Evolutionary conservation across 1,140 invertebrate genomes (phyloP).

Genomic region (Nasonia longicornis): DNA sequence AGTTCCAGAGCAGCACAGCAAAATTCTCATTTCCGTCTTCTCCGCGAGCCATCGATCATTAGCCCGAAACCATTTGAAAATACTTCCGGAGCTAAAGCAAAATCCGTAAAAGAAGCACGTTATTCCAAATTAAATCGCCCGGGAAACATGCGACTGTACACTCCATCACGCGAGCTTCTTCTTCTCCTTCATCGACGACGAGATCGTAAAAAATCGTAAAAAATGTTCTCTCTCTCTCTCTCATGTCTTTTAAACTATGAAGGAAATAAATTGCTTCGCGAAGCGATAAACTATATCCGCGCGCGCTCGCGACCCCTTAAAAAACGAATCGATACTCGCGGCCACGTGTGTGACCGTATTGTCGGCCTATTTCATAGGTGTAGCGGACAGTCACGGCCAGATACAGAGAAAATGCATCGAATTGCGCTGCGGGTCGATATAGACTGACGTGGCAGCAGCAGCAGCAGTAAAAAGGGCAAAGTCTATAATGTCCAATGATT

Average conservation of each 20-base stretch:
- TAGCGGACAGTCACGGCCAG: not conserved
- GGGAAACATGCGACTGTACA: no score
- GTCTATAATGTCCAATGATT: slow-evolving; percentile 33
- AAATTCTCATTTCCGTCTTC: no score
- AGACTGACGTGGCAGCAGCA: not conserved
- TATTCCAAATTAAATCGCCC: no score
- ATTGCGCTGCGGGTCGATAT: not conserved
- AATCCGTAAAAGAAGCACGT: no score
- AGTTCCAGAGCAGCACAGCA: no score
- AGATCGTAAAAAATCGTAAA: not conserved
- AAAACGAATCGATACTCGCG: not conserved
- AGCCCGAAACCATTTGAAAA: no score
- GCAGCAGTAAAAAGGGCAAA: not conserved
- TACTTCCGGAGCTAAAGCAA: no score
- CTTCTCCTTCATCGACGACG: no score
- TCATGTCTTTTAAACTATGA: not conserved
- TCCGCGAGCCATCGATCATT: no score
- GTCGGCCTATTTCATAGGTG: not conserved
- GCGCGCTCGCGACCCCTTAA: not conserved
- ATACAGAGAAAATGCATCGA: not conserved
- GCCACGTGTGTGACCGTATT: not conserved
- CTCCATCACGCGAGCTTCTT: no score
- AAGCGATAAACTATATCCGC: not conserved
- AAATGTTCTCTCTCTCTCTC: no score
- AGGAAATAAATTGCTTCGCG: not conserved